Conservation (phyloP, 2,888 invertebrate genomes). For the Bruchidius siliquastri region DNA sequence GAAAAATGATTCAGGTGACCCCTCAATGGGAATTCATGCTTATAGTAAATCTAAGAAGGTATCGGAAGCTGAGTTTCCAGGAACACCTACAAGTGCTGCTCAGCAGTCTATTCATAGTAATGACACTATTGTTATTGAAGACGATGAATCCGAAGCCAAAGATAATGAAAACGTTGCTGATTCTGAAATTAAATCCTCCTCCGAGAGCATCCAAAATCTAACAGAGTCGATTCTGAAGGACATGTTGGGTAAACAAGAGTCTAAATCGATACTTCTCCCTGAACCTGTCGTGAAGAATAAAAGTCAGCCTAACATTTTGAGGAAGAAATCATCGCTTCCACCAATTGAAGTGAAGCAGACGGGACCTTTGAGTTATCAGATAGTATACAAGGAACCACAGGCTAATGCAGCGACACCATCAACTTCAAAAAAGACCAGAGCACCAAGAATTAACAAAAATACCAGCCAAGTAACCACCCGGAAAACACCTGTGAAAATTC, state of each 20-base stretch:
- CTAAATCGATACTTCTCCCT: constrained; percentile 17
- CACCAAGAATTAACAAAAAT: too few species aligned
- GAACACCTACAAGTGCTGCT: too few species aligned
- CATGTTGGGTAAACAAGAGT: constrained; percentile 11
- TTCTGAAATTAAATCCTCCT: not conserved
- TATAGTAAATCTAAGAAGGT: too few species aligned
- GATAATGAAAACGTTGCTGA: not conserved
- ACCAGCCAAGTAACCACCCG: too few species aligned
- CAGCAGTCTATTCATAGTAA: not conserved
- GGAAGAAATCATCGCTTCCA: constrained; percentile 7
- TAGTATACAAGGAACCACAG: not conserved
- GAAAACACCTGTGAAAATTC: too few species aligned
- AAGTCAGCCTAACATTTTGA: not conserved
- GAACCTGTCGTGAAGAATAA: not conserved
- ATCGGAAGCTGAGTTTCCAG: too few species aligned
- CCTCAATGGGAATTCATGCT: not conserved
- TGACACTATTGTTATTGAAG: constrained; percentile 11
- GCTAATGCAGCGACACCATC: not conserved
- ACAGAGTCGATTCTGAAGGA: constrained; percentile 15
- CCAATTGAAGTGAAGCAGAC: constrained; percentile 6
- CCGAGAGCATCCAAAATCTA: constrained; percentile 7
- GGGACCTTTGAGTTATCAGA: constrained; percentile 3
- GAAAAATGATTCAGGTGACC: constrained; percentile 9
- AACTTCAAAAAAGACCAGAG: too few species aligned
- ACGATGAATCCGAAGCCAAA: constrained; percentile 9